Base-by-base conservation (phyloP, 2,888 invertebrate genomes). In the Drosophila macrothrix region DNA sequence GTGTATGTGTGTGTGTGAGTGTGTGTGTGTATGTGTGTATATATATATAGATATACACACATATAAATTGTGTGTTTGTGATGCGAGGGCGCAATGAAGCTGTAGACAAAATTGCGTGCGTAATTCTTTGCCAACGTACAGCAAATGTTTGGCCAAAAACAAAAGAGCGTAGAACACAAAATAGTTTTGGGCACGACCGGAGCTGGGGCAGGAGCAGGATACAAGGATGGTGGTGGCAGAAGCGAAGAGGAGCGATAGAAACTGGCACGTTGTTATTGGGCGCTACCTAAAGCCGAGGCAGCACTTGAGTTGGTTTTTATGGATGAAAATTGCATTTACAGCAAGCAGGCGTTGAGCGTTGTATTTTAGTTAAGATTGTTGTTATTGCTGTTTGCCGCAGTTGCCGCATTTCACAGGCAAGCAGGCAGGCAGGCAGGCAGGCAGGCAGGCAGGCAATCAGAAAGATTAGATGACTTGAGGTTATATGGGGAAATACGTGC, bases 51-150 rank as follows among this genome's bases (percentile, higher is more conserved):
- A 12, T 52, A n/a, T 54, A 37, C 43, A 33, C 28, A 28, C 31
- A 33, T 50, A 46, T 46, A 46, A 46, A 46, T 46, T 25, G 49
- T 63, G 22, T 61, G 37, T 58, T 33, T 70, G 56, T 39, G 58
- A 37, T 60, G 83, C 54, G 81, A 73, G 81, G 81, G 73, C 78
- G 79, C 73, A 84, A 85, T 85, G 85, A 88, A 85, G 85, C 88
- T 85, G 85, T 84, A 83, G 73, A 79, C 79, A 88, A 78, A 85
- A 85, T 85, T 88, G 83, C 85, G 88, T 85, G 83, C 76, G 80
- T 88, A 85, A 83, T 75, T 85, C 78, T 73, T 79, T 80, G 78
- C 67, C 69, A 71, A 68, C 59, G 69, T 74, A 68, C 68, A 46
- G 77, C 72, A 84, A 82, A 85, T 80, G 81, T 81, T 81, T 73